Conservation (phyloP, 2,797 vertebrate genomes). For the Sebastes jordani region DNA sequence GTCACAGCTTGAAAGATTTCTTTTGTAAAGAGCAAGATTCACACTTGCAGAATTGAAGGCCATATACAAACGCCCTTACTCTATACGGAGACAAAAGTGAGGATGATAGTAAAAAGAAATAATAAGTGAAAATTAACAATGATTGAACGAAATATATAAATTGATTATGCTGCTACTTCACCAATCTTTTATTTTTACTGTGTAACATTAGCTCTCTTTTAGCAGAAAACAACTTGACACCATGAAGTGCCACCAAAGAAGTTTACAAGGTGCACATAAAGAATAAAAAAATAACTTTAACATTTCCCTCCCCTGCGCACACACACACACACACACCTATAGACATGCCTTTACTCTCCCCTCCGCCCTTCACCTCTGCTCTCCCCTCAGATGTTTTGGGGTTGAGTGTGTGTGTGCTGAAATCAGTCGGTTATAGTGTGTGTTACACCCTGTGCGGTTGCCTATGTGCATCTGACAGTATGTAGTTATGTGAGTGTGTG, state of each 20-base stretch:
- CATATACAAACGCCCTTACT: background rate
- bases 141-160: background rate
- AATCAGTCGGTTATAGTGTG: constrained; percentile 7
- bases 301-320: background rate
- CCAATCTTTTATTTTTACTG: background rate
- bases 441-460: background rate
- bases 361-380: constrained; percentile 18
- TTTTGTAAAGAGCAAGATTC: constrained; percentile 18
- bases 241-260: constrained; percentile 6
- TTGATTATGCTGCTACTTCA: background rate
- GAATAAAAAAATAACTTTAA: background rate
- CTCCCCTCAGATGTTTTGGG: constrained; percentile 24
- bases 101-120: background rate
- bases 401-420: constrained; percentile 3
- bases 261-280: background rate
- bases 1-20: constrained; percentile 34
- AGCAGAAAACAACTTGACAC: background rate
- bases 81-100: background rate
- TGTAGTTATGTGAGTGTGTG: constrained; percentile 24
- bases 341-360: background rate
- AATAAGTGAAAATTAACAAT: background rate
- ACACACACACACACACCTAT: background rate
- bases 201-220: background rate
- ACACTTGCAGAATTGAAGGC: background rate
- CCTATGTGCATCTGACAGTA: constrained; percentile 19